Conservation (phyloP, 1,140 invertebrate genomes). For the Listronotus oregonensis region DNA sequence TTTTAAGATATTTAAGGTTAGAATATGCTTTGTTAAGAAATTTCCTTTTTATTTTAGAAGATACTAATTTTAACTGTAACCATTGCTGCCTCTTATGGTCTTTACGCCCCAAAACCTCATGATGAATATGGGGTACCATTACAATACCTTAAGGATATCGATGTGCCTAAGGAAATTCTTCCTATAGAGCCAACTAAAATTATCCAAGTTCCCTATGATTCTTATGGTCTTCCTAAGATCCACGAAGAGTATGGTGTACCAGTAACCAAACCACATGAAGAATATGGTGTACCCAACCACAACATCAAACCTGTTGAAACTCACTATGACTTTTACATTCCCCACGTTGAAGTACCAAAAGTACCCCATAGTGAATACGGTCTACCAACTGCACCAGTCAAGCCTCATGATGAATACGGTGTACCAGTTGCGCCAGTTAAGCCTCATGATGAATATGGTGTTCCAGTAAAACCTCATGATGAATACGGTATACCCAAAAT, state of each 20-base stretch:
- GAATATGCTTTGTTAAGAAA: neutral
- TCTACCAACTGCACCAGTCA: no score
- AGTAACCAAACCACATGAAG: conserved; percentile 13
- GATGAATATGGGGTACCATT: conserved; percentile 17
- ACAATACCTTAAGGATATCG: neutral
- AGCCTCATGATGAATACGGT: no score
- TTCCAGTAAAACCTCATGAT: no score
- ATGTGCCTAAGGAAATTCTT: no score
- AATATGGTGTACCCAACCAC: conserved; percentile 26
- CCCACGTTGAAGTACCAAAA: no score
- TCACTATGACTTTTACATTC: no score
- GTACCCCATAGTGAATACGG: no score
- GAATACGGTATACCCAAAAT: no score
- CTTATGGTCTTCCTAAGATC: conserved; percentile 6
- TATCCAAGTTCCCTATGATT: neutral
- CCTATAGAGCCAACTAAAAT: no score
- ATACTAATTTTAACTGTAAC: neutral
- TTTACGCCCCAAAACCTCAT: conserved; percentile 3
- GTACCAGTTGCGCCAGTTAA: no score
- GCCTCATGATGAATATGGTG: no score
- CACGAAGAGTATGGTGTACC: conserved; percentile 21
- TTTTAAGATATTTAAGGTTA: neutral
- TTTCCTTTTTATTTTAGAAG: neutral
- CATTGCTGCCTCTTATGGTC: conserved; percentile 3
- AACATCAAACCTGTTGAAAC: no score